These are phyloP conservation scores for Rhynchonycteris naso DNA, from an alignment of 2,797 vertebrate species.

Conservation along the genomic window DNA sequence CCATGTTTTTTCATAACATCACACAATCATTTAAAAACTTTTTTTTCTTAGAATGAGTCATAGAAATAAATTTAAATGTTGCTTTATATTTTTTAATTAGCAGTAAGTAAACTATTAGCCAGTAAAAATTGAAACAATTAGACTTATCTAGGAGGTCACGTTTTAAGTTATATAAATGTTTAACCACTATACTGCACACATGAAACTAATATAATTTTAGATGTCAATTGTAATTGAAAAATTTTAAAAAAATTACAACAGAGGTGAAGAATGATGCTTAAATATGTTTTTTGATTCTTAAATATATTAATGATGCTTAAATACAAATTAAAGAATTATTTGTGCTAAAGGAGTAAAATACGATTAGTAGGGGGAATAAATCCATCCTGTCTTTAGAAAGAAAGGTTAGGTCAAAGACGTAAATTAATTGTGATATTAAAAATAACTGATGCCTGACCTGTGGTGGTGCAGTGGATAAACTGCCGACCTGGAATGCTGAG, in stretches of 20 bases:
- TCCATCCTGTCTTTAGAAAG: background rate
- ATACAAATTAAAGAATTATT: constrained; percentile 47
- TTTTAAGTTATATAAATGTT: background rate
- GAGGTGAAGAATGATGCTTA: background rate
- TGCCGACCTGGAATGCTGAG: too few relatives aligned
- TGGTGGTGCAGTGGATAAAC: too few relatives aligned
- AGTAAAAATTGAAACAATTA: background rate
- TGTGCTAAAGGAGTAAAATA: background rate
- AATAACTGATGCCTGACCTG: too few relatives aligned
- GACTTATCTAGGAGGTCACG: background rate
- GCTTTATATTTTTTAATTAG: background rate
- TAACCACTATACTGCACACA: background rate
- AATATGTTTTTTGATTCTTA: too few relatives aligned
- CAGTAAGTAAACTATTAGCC: background rate
- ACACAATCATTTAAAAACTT: constrained; percentile 28
- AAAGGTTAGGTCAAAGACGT: background rate
- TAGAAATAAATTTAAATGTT: constrained; percentile 37
- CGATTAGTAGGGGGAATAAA: background rate
- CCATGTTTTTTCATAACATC: background rate
- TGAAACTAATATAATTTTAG: background rate
- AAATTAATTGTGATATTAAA: background rate
- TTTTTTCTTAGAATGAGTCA: constrained; percentile 26
- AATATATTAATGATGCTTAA: background rate
- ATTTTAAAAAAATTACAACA: background rate
- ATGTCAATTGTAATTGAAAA: background rate